Evolutionary conservation across 2,797 vertebrate species (phyloP), one percentile per base, ranked within the genome.

Genomic region (Cossypha dichroa): DNA sequence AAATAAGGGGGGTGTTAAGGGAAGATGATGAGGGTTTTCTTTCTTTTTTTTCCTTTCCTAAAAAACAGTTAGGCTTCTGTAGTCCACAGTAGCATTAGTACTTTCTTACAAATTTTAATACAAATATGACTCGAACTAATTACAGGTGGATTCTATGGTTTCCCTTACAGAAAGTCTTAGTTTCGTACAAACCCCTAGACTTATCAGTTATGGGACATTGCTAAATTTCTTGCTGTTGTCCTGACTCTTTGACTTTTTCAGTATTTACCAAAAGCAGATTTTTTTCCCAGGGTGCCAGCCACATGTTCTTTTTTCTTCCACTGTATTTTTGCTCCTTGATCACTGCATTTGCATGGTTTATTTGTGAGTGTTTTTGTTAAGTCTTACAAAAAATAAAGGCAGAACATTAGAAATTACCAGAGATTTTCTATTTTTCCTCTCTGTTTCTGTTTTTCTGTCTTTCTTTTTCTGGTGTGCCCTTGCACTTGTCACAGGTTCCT

Each of bases 311-410:
- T 38, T 11, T 80, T 6, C n/a, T 77, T 85, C 36, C 45, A 56
- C 11, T 70, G 1, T 52, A 22, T 34, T 75, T 94, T 90, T 94
- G 15, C 41, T 70, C 18, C 41, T 56, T 52, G 33, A 72, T 80
- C 38, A 15, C 0, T 88, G 20, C 25, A n/a, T 81, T 84, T 80
- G 36, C 12, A 1, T 40, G 9, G 21, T 46, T 89, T 66, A 11
- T 64, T 68, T 78, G 2, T 73, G 5, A 58, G 28, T 0, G 28
- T 0, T 6, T 83, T 74, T 52, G 12, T 59, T 63, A 31, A 51
- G n/a, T 76, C 36, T 88, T 85, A 36, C 1, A 18, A 48, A 62
- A 81, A 84, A 72, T 38, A 74, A 80, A 90, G 62, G 10, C 17
- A 82, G 33, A 91, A 75, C 16, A 20, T 36, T 31, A 40, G 59